Percentiles rank a stretch among this genome's conserved stretches.
phyloP scores from a whole-genome alignment of 1,140 invertebrate genomes.

The Babylonia areolata region DNA sequence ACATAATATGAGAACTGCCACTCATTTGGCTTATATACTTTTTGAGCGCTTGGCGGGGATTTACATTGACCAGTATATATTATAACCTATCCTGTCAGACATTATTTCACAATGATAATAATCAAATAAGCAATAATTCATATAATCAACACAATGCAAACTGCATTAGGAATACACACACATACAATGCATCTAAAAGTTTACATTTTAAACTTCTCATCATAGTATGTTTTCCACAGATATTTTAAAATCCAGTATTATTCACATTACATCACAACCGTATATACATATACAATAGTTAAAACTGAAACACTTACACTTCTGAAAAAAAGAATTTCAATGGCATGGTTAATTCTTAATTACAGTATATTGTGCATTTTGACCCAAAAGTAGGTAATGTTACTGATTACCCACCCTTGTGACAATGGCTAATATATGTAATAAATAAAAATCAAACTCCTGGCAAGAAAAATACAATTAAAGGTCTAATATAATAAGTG shows the following conservation, averaged over 20 bases:
- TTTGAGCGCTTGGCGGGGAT: conserved; percentile 15
- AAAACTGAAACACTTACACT: not conserved
- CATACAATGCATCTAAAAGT: not conserved
- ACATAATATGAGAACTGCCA: not conserved
- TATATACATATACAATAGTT: not conserved
- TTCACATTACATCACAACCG: not conserved
- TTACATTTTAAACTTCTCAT: not conserved
- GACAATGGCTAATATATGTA: not conserved
- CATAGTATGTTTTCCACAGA: not conserved
- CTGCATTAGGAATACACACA: not conserved
- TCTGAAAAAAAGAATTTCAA: not conserved
- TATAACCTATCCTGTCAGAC: too few species aligned
- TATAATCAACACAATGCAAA: too few species aligned
- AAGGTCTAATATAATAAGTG: not conserved
- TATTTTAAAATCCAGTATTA: not conserved
- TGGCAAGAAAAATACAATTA: too few species aligned
- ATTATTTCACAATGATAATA: not conserved
- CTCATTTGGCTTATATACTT: not conserved
- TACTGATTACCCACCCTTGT: not conserved
- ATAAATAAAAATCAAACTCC: not conserved
- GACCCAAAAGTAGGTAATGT: not conserved
- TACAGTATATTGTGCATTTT: not conserved
- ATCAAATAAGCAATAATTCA: not conserved
- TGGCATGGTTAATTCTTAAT: not conserved
- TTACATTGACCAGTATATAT: not conserved